phyloP scores from a whole-genome alignment of 2,113 vertebrate species.

The Chitala chitala region DNA sequence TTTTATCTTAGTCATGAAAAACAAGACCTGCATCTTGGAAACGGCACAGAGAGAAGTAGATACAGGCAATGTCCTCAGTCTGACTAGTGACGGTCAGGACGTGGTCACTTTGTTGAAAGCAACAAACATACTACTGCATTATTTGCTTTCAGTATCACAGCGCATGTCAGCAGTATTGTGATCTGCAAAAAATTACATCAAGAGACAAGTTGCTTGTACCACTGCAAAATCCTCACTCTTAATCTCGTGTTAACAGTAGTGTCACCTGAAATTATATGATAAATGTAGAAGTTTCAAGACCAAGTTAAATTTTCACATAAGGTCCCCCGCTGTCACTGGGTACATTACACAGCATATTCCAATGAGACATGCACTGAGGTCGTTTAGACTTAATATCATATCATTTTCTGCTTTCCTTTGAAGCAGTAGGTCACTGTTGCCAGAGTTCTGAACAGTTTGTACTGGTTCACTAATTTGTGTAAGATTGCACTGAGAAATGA shows the following conservation, averaged over 20 bases:
- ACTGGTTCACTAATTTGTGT: background rate
- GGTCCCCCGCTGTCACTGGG: too few species aligned
- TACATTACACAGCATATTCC: background rate
- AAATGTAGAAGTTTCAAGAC: background rate
- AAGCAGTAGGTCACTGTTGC: background rate
- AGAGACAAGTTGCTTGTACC: background rate
- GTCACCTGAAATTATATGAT: background rate
- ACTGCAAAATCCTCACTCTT: background rate
- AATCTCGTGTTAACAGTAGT: background rate
- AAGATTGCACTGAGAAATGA: background rate
- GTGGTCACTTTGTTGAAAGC: background rate
- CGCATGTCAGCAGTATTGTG: background rate
- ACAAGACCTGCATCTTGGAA: slow-evolving; percentile 2
- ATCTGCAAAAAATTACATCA: background rate
- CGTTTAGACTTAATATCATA: background rate
- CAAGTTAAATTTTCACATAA: background rate
- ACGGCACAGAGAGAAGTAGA: too few species aligned
- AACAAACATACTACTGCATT: background rate
- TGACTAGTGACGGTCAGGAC: background rate
- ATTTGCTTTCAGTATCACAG: background rate
- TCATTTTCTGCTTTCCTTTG: background rate
- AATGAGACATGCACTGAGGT: background rate
- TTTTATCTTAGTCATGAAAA: background rate
- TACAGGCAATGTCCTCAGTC: too few species aligned
- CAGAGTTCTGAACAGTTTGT: background rate